These are phyloP conservation scores for Oryzias woworae DNA, from an alignment of 2,113 vertebrate species.

Conservation along the genomic window DNA sequence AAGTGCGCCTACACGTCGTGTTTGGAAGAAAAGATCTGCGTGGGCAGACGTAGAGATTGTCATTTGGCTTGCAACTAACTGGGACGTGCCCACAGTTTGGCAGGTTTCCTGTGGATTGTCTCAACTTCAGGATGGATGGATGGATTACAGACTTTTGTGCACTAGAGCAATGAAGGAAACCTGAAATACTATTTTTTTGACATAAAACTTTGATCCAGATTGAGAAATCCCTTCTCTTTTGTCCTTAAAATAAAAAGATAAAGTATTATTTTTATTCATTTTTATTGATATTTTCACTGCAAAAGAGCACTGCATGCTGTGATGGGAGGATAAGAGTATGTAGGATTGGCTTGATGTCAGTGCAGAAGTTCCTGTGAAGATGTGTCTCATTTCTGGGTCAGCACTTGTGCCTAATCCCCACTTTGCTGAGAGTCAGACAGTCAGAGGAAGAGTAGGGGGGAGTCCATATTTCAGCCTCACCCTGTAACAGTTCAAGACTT, in stretches of 20 bases:
- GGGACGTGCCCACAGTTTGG: slow-evolving; percentile 25
- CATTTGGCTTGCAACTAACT: slow-evolving; percentile 37
- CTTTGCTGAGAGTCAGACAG: slow-evolving; percentile 45
- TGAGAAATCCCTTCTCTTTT: slow-evolving; percentile 19
- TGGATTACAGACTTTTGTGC: slow-evolving; percentile 50
- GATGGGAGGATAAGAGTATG: slow-evolving; percentile 47
- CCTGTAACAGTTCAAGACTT: slow-evolving; percentile 11
- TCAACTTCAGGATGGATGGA: slow-evolving; percentile 32
- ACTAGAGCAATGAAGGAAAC: slow-evolving; percentile 32
- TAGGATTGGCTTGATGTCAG: slow-evolving; percentile 36
- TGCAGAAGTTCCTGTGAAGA: slow-evolving; percentile 21
- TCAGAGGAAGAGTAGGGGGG: slow-evolving; percentile 27
- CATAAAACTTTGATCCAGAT: slow-evolving; percentile 34
- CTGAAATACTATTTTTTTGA: slow-evolving; percentile 33
- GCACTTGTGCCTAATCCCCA: slow-evolving; percentile 25
- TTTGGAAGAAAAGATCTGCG: slow-evolving; percentile 44
- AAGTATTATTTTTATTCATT: slow-evolving; percentile 8
- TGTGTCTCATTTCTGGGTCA: slow-evolving; percentile 50
- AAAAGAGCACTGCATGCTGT: slow-evolving; percentile 25
- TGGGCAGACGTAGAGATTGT: slow-evolving; percentile 34
- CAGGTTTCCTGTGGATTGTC: slow-evolving; percentile 30
- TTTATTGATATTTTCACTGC: slow-evolving; percentile 17
- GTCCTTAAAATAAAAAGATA: slow-evolving; percentile 18
- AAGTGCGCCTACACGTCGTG: slow-evolving; percentile 37
- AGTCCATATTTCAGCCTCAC: slow-evolving; percentile 21